A percentile compares a stretch with the other conserved stretches of the same genome.
phyloP scores from a whole-genome alignment of 2,797 vertebrate species.

The Sciurus vulgaris region DNA sequence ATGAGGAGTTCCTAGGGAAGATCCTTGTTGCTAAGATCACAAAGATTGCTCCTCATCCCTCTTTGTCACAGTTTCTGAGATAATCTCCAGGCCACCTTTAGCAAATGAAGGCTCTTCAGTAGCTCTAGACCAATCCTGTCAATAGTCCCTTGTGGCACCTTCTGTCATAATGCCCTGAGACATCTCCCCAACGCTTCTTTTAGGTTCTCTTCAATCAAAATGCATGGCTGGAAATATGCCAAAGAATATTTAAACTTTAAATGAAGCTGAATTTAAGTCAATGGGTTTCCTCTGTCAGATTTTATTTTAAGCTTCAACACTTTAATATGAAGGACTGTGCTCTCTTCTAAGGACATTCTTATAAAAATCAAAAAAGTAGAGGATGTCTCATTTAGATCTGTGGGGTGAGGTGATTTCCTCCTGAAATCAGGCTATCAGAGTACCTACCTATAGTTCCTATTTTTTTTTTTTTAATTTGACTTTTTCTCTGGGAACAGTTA shows the following conservation, averaged over 20 bases:
- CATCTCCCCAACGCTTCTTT: neutral
- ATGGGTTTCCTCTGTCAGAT: neutral
- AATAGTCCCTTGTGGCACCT: neutral
- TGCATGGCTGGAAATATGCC: neutral
- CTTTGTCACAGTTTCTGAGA: neutral
- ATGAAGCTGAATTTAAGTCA: neutral
- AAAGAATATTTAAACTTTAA: neutral
- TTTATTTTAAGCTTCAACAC: constrained; percentile 31
- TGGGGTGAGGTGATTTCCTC: neutral
- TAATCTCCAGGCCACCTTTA: neutral
- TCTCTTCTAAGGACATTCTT: constrained; percentile 12
- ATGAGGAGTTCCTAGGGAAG: neutral
- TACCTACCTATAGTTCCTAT: neutral
- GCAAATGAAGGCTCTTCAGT: neutral
- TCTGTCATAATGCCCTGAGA: neutral
- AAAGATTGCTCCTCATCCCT: neutral
- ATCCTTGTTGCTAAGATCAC: neutral
- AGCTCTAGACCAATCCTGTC: neutral
- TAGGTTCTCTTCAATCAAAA: neutral
- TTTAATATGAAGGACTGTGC: neutral
- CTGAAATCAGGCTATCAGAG: neutral
- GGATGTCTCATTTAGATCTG: neutral
- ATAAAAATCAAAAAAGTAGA: neutral
- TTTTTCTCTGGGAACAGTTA: neutral
- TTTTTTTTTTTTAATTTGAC: neutral